phyloP scores from a whole-genome alignment of 2,888 invertebrate genomes.

The Lottia gigantea region DNA sequence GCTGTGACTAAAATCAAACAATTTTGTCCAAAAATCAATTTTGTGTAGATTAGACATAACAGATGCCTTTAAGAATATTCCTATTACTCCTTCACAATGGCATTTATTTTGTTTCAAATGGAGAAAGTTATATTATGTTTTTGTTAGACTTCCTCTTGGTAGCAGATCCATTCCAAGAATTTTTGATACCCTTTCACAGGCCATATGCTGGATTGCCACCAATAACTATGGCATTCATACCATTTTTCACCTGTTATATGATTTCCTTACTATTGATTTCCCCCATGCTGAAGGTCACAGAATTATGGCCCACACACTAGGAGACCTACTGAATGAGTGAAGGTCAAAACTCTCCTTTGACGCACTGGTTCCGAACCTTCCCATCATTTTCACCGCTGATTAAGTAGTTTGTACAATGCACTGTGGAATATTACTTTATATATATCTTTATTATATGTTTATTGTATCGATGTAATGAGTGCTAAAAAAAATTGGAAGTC shows the following conservation, averaged over 20 bases:
- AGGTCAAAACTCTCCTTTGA: no score
- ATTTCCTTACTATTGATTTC: conserved; percentile 25
- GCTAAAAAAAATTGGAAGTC: no score
- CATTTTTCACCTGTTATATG: conserved; percentile 24
- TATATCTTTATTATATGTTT: no score
- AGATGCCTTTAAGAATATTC: conserved; percentile 7
- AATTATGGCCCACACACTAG: no score
- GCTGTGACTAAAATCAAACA: not conserved
- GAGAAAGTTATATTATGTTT: conserved; percentile 22
- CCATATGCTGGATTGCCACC: not conserved
- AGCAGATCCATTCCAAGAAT: conserved; percentile 17
- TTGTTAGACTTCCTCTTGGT: conserved; percentile 21
- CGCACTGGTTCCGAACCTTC: no score
- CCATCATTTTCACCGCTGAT: no score
- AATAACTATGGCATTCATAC: conserved; percentile 15
- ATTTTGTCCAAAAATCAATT: not conserved
- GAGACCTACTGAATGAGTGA: no score
- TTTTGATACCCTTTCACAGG: conserved; percentile 13
- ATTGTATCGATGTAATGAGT: no score
- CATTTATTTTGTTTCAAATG: conserved; percentile 12
- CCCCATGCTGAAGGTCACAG: conserved; percentile 1
- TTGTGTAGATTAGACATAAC: not conserved
- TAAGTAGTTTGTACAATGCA: no score
- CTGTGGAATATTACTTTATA: no score
- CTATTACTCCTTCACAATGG: conserved; percentile 2